Evolutionary conservation across 2,797 vertebrate species (phyloP), one percentile per base, ranked within the genome.

Genomic region (Geotrypetes seraphini): DNA sequence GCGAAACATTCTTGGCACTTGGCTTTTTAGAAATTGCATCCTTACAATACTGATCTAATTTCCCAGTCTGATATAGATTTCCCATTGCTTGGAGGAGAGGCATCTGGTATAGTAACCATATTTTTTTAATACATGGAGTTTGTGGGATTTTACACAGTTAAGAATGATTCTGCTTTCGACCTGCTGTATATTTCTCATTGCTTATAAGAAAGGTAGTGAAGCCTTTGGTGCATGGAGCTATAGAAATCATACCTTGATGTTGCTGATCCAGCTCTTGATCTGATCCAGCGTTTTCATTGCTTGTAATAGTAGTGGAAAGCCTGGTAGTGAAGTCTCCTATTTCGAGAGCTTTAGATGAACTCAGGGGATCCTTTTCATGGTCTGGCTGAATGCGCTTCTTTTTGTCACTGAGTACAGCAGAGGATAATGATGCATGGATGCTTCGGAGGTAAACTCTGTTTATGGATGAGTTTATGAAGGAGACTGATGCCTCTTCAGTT

Each of bases 231-330:
- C 26, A 11, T 19, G 28, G n/a, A n/a, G n/a, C n/a, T n/a, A n/a
- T n/a, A n/a, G n/a, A 35, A 8, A 47, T 31, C 11, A 39, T 44
- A 20, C 22, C 19, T n/a, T 36, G 36, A 13, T 47, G 27, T 12
- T 47, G 44, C 16, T 47, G 7, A 7, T 47, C 44, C 30, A 47
- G 44, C 14, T 17, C 39, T 33, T 39, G 40, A 16, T 6, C 16
- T 8, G 30, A 11, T 16, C 16, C 24, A 24, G 31, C 46, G 12
- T 14, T 28, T 12, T 31, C 22, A 5, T 5, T 25, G 12, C 26
- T 13, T 26, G 23, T 18, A 30, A 14, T 31, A 23, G 17, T n/a
- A n/a, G n/a, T n/a, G n/a, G n/a, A n/a, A n/a, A n/a, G n/a, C n/a
- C 4, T 20, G 26, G 6, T 30, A 9, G 12, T 16, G 7, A 16